phyloP scores from a whole-genome alignment of 2,797 vertebrate genomes.

The Anguilla pacifica region DNA sequence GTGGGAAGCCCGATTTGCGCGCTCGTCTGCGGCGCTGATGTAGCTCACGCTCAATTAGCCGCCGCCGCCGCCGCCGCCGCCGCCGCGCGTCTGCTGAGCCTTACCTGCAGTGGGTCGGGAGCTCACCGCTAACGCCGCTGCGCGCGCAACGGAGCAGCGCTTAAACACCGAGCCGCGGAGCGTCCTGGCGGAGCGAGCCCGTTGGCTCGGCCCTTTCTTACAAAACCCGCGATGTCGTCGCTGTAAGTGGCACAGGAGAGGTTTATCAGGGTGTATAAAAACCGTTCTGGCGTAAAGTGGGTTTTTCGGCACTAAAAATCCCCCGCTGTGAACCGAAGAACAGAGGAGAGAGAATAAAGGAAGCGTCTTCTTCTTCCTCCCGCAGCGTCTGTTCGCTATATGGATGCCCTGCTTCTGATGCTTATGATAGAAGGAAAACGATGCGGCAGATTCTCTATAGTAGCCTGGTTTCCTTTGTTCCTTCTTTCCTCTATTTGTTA shows the following conservation, averaged over 20 bases:
- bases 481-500: neutral
- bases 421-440: neutral
- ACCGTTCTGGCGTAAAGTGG: neutral
- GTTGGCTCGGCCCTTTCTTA: neutral
- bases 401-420: neutral
- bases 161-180: neutral
- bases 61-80: neutral
- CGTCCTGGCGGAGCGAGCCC: neutral
- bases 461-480: neutral
- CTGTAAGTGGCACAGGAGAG: neutral
- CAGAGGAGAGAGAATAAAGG: neutral
- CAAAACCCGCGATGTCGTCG: neutral
- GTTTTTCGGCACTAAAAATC: neutral
- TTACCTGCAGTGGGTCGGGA: neutral
- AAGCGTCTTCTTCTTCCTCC: neutral
- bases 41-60: slow-evolving; percentile 1
- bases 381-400: neutral
- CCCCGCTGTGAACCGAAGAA: neutral
- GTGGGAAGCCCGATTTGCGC: neutral
- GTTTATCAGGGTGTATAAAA: neutral
- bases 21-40: neutral
- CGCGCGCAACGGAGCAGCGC: neutral
- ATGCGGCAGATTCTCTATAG: neutral
- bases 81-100: neutral
- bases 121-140: neutral